Evolutionary conservation across 2,113 vertebrate species (phyloP), one percentile per base, ranked within the genome.

Genomic region (Actenoides hombroni): DNA sequence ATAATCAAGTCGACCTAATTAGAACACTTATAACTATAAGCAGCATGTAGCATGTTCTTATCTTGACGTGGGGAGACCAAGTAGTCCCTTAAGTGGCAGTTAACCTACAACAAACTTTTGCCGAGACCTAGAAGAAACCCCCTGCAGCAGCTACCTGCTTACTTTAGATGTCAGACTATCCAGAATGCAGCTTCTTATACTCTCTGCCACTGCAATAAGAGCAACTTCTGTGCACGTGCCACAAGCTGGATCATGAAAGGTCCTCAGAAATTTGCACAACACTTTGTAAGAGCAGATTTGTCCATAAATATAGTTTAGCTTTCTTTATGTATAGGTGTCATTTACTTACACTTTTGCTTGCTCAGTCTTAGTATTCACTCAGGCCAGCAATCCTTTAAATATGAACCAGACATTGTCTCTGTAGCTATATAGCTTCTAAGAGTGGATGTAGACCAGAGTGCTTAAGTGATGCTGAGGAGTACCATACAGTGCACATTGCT

Each of bases 1-100:
- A 97, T 97, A 97, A 97, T 97, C 97, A 97, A 93, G 92, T 79
- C 92, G 54, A 96, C 96, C 92, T 97, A 98, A 98, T 98, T 98
- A 98, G 90, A 96, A 90, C 83, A 87, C 69, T 97, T 94, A 75
- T 53, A 95, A 73, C 42, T 65, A 74, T 46, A 54, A 96, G 89
- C 92, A 78, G 68, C 92, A 48, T 65, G 79, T 92, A 96, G 81
- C 82, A 73, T 82, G 77, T 83, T 95, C 91, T 97, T 96, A 94
- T 95, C 95, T 97, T 97, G 97, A 95, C 28, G 33, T 67, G 90
- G n/a, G 59, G 77, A 85, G 86, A 83, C 75, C 84, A 86, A 87
- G 80, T 61, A 70, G 23, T 71, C 76, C 73, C 48, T 9, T 67
- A 90, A 95, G 77, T 94, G 83, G 77, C 31, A 59, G 71, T 49